Percentiles rank a stretch among this genome's conserved stretches.
These are phyloP conservation scores for Subacronicta megacephala DNA, from an alignment of 2,888 invertebrate genomes.

Conservation along the genomic window DNA sequence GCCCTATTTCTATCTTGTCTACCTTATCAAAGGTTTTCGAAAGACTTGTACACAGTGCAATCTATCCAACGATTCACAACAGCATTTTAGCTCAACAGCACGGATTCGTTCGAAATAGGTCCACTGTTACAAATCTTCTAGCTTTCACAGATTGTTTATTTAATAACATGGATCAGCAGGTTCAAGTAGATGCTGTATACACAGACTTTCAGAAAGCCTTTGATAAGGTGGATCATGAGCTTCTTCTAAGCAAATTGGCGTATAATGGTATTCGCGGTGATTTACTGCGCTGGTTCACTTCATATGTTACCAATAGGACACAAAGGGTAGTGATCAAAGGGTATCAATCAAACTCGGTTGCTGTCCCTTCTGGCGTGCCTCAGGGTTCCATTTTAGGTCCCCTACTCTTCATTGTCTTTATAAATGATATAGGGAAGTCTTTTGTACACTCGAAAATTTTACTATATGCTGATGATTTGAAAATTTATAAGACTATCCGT, in stretches of 20 bases:
- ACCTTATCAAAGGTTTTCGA: too few relatives aligned
- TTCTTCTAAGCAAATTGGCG: not conserved
- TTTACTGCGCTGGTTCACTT: too few relatives aligned
- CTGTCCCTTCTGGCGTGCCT: not conserved
- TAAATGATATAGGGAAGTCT: not conserved
- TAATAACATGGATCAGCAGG: not conserved
- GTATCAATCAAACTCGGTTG: not conserved
- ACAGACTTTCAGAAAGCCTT: too few relatives aligned
- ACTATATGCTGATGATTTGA: constrained; percentile 3
- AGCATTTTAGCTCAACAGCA: too few relatives aligned
- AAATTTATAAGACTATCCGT: not conserved
- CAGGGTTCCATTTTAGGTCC: not conserved
- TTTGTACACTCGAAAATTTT: not conserved
- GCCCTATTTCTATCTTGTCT: too few relatives aligned
- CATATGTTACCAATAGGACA: not conserved
- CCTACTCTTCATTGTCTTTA: not conserved
- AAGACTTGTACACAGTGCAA: too few relatives aligned
- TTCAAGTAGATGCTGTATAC: not conserved
- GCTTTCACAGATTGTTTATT: too few relatives aligned
- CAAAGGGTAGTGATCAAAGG: not conserved
- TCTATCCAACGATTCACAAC: too few relatives aligned
- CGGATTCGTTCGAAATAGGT: too few relatives aligned
- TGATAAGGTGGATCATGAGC: not conserved
- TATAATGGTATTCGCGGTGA: too few relatives aligned
- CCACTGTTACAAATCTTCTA: too few relatives aligned